Evolutionary conservation across 2,888 invertebrate species (phyloP).

Genomic region (Dasypolia templi): DNA sequence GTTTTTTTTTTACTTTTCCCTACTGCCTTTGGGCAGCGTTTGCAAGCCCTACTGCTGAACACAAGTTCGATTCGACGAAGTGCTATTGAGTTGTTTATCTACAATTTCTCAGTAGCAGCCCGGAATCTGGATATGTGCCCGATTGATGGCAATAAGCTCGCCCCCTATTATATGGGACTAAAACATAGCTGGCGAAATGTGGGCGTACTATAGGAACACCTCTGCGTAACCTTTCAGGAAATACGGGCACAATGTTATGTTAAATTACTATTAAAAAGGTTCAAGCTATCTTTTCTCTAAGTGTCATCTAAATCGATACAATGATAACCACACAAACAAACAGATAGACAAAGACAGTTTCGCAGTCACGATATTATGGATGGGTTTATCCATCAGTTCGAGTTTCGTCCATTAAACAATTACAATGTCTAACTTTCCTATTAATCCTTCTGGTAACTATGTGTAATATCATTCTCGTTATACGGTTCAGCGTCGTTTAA

Average conservation of each 20-base stretch:
- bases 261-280: too few species aligned
- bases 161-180: not conserved
- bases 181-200: not conserved
- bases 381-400: not conserved
- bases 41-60: not conserved
- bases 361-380: not conserved
- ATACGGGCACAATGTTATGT: not conserved
- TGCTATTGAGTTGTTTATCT: not conserved
- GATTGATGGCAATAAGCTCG: not conserved
- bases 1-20: not conserved
- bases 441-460: conserved; percentile 16
- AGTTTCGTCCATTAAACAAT: conserved; percentile 45
- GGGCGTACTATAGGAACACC: not conserved
- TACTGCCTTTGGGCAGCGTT: too few species aligned
- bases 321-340: not conserved
- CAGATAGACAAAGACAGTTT: conserved; percentile 1
- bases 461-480: conserved; percentile 8
- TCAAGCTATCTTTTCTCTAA: not conserved
- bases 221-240: too few species aligned
- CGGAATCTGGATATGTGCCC: not conserved
- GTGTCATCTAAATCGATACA: not conserved
- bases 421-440: conserved; percentile 41
- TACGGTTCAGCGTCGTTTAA: conserved; percentile 7
- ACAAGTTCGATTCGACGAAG: not conserved
- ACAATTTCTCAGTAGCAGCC: not conserved